Conservation (phyloP, 35 echinoderm and acorn worm species). For the Strongylocentrotus purpuratus region DNA sequence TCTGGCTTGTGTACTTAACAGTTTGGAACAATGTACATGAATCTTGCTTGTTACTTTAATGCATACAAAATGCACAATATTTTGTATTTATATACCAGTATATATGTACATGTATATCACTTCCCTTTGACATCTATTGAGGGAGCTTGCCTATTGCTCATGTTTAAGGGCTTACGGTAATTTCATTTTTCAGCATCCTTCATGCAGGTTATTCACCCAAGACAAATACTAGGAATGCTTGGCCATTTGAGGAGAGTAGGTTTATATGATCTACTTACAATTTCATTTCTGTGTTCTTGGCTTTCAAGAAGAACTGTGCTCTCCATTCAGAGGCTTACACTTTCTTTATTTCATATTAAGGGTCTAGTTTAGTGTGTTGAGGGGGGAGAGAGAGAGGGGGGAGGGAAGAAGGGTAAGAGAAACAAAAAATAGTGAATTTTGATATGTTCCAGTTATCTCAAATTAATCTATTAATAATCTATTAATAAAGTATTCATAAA, state of each 20-base stretch:
- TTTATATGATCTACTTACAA: background rate
- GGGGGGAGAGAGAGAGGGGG: background rate
- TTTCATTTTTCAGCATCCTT: background rate
- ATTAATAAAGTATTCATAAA: too few relatives aligned
- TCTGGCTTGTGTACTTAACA: too few relatives aligned
- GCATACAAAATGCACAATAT: too few relatives aligned
- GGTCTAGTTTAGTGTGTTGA: background rate
- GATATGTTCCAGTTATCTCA: too few relatives aligned
- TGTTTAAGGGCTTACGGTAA: background rate
- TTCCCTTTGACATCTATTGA: background rate
- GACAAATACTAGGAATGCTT: background rate
- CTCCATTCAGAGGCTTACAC: background rate
- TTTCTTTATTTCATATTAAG: background rate
- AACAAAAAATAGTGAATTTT: too few relatives aligned
- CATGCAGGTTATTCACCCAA: background rate
- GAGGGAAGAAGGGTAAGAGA: background rate
- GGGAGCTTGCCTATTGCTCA: background rate
- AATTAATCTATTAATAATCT: too few relatives aligned
- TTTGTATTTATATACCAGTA: too few relatives aligned
- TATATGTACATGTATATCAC: too few relatives aligned
- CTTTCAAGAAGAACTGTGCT: background rate
- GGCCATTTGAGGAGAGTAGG: background rate
- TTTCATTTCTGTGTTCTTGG: background rate
- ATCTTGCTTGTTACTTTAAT: too few relatives aligned
- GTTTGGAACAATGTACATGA: too few relatives aligned